Evolutionary conservation across 2,888 invertebrate genomes (phyloP).

Genomic region (Sminthurinus aureus): DNA sequence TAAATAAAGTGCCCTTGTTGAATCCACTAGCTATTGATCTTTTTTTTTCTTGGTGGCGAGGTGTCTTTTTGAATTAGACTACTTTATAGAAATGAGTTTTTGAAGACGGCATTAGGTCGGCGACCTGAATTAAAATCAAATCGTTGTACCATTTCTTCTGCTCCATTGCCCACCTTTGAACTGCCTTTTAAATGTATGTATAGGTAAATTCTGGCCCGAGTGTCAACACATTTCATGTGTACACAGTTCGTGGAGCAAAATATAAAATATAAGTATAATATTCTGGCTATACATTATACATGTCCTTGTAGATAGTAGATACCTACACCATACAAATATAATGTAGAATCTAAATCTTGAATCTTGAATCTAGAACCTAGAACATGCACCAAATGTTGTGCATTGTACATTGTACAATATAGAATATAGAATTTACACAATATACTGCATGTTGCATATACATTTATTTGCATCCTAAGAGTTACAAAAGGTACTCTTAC

Average conservation of each 20-base stretch:
- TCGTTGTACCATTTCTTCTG: slow-evolving; percentile 28
- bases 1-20: slow-evolving; percentile 23
- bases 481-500: not conserved
- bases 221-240: not conserved
- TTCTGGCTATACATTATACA: too few relatives aligned
- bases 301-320: too few relatives aligned
- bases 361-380: too few relatives aligned
- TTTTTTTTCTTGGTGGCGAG: slow-evolving; percentile 11
- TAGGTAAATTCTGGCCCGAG: not conserved
- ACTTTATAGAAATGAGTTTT: slow-evolving; percentile 27
- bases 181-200: not conserved
- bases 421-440: too few relatives aligned
- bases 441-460: too few relatives aligned
- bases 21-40: slow-evolving; percentile 13
- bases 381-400: too few relatives aligned
- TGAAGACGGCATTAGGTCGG: slow-evolving; percentile 35
- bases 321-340: too few relatives aligned
- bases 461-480: slow-evolving; percentile 12
- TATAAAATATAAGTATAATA: too few relatives aligned
- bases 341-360: too few relatives aligned
- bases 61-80: slow-evolving; percentile 28
- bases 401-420: not conserved
- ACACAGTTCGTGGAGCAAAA: too few relatives aligned
- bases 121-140: slow-evolving; percentile 38
- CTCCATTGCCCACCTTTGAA: not conserved